phyloP scores from a whole-genome alignment of 2,888 invertebrate species.

The Ophioninae sp. region DNA sequence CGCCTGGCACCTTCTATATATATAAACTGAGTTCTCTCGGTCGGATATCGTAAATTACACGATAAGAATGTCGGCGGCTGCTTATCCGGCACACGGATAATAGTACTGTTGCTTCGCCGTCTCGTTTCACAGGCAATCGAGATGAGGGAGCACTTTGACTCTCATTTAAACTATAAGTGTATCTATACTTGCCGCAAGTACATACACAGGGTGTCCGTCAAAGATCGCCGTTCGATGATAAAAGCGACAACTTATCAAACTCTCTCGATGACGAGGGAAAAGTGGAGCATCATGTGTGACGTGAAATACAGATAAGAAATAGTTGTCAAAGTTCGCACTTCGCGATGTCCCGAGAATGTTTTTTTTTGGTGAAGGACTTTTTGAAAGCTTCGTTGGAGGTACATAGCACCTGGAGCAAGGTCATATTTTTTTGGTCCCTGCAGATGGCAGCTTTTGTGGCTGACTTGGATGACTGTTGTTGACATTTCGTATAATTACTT shows the following conservation, averaged over 20 bases:
- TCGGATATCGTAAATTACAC: constrained; percentile 70
- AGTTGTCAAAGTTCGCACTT: too few species aligned
- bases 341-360: neutral
- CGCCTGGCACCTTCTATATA: constrained; percentile 27
- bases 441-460: neutral
- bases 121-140: constrained; percentile 49
- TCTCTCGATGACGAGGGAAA: neutral
- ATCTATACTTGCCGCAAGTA: constrained; percentile 5
- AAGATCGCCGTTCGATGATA: neutral
- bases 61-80: constrained; percentile 70
- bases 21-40: constrained; percentile 37
- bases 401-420: neutral
- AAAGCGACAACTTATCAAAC: neutral
- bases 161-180: constrained; percentile 41
- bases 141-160: constrained; percentile 54
- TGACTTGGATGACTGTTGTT: neutral
- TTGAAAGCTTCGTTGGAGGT: neutral
- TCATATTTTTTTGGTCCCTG: neutral
- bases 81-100: constrained; percentile 60
- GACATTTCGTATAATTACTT: too few species aligned
- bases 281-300: neutral
- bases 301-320: neutral
- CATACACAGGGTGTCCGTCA: constrained; percentile 7
- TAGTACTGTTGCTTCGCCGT: constrained; percentile 42
- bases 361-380: neutral